Base-by-base conservation (phyloP, 2,797 vertebrate genomes). In the Sebastes aleutianus region DNA sequence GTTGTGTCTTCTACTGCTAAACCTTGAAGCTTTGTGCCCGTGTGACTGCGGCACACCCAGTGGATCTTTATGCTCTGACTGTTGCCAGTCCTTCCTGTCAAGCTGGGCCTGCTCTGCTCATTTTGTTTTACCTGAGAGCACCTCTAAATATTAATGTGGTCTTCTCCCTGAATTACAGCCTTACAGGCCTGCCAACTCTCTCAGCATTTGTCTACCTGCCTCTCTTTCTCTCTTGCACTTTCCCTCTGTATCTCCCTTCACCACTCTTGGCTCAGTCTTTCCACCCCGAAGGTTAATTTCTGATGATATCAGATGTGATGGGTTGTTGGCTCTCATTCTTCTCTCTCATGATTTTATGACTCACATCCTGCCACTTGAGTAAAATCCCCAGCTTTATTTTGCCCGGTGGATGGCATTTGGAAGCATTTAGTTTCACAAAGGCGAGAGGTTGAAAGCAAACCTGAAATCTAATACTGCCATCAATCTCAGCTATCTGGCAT, bases 41-140 rank as follows among this genome's bases (percentile, higher is more conserved):
- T 74, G 70, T 64, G 75, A 82, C 73, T 72, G 70, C 74, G 68
- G 62, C 70, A 64, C 24, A 76, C 71, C 74, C 71, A 26, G 78
- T 70, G 80, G 74, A 86, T 88, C 79, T 84, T 75, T 80, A 71
- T 80, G 77, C 83, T 61, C 70, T 73, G 77, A 85, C 82, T 89
- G 82, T 85, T 92, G 66, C 90, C 77, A 85, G 82, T 90, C 83
- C 71, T 84, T 74, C 67, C 83, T 53, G 73, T 92, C 79, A 89
- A 83, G 63, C 88, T 68, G 74, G 65, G 72, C 78, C 83, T 85
- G 84, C 84, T 80, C 84, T 80, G 85, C 90, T 94, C 91, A 93
- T 94, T 94, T 94, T 91, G 91, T 94, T 93, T 91, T 88, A 94
- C 94, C 92, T 93, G 90, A 92, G 87, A 94, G 92, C 91, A 64